These are phyloP conservation scores for Maniola hyperantus DNA, from an alignment of 2,888 invertebrate genomes.

Conservation along the genomic window DNA sequence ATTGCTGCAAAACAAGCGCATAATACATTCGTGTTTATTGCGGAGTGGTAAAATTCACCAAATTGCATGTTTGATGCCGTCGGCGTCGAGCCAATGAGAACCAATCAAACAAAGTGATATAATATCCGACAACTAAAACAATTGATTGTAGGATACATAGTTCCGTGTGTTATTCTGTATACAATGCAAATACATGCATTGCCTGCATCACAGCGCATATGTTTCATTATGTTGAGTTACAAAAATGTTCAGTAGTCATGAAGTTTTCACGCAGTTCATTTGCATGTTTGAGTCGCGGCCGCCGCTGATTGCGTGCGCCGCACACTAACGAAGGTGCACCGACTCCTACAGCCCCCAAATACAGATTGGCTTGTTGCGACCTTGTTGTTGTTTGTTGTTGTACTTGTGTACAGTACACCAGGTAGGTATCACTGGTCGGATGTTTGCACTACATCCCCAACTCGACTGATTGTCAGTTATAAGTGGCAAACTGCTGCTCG, in stretches of 20 bases:
- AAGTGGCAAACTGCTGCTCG: too few relatives aligned
- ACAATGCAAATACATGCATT: too few relatives aligned
- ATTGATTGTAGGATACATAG: not conserved
- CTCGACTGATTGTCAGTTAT: not conserved
- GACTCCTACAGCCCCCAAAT: not conserved
- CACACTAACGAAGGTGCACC: not conserved
- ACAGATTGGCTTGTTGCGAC: not conserved
- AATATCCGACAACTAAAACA: not conserved
- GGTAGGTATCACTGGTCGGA: not conserved
- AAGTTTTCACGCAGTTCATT: slow-evolving; percentile 13
- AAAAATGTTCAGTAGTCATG: not conserved
- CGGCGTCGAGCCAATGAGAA: not conserved
- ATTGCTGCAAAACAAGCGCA: not conserved
- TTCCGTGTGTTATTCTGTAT: too few relatives aligned
- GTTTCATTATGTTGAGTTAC: not conserved
- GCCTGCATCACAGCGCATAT: not conserved
- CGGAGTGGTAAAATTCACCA: not conserved
- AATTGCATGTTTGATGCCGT: not conserved
- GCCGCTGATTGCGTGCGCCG: not conserved
- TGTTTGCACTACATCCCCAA: not conserved
- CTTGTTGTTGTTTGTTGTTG: too few relatives aligned
- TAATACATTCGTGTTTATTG: not conserved
- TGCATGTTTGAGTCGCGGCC: not conserved
- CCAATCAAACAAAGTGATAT: not conserved
- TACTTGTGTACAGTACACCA: not conserved